Conservation (phyloP, 2,113 vertebrate species). For the Pterocles orientalis region DNA sequence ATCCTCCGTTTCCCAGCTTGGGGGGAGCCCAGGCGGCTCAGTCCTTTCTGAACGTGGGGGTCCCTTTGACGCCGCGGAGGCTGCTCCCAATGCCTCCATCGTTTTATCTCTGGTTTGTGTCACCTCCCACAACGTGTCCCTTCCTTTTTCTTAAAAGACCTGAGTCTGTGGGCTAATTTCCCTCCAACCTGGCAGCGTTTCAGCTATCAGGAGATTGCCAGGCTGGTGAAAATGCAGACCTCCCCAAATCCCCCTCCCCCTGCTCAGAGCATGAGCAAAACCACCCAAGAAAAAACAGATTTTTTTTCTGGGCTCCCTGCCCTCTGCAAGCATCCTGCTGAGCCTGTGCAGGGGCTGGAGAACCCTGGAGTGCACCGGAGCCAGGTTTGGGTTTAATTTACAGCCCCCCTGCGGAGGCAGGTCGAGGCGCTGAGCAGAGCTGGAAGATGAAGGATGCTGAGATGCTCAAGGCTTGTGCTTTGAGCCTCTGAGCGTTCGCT, state of each 20-base stretch:
- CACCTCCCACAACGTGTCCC: not conserved
- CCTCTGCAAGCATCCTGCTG: not conserved
- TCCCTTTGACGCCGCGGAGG: not conserved
- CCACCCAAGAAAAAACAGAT: not conserved
- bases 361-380: not conserved
- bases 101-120: not conserved
- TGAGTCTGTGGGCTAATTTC: not conserved
- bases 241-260: not conserved
- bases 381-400: not conserved
- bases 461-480: not conserved
- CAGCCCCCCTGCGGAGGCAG: not conserved
- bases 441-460: not conserved
- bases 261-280: not conserved
- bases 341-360: not conserved
- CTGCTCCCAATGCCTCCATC: not conserved
- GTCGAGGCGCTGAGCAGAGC: not conserved
- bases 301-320: not conserved
- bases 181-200: not conserved
- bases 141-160: not conserved
- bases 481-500: not conserved
- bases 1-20: accelerated
- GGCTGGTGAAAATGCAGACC: not conserved
- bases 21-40: not conserved
- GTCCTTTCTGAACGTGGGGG: not conserved
- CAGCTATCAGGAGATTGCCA: not conserved